Evolutionary conservation across 1,140 invertebrate species (phyloP), one percentile per base, ranked within the genome.

Genomic region (Adelges cooleyi): DNA sequence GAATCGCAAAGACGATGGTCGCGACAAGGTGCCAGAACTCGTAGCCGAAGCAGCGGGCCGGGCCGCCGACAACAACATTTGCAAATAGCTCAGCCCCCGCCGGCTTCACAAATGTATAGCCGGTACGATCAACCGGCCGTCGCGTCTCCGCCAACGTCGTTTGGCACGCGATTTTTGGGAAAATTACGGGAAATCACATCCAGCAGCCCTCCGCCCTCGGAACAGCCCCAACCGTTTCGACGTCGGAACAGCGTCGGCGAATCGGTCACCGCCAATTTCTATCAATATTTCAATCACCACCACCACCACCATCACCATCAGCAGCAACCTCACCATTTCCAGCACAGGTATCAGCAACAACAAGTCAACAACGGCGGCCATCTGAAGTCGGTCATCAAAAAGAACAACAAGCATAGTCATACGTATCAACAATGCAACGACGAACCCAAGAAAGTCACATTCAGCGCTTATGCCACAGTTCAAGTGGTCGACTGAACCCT

Each of bases 391-490:
- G 68, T 72, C 5, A 72, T 72, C 23, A 72, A 72, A 51, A 70
- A 68, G 20, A 68, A 68, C 50, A 49, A 48, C 11, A 68, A 52
- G 23, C 56, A 53, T 48, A 54, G 38, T 22, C 54, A 62, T 15
- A 23, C 54, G 13, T 36, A 51, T 11, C 53, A 65, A 23, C 62
- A 69, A 2, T 65, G 69, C 15, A 67, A 67, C 38, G n/a, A 54
- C 15, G 71, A 71, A 46, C 71, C 71, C 3, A 71, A 71, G 62
- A 71, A 71, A 67, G 71, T 71, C 13, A 71, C 71, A 10, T 71
- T 71, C 48, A 71, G 71, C 54, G 71, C 71, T 5, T 71, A 70
- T 54, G 71, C 71, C 22, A 71, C 71, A 0, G 71, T 71, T 23
- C 71, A 71, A 38, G 71, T 71, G 2, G 71, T 71, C 8, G 70